Evolutionary conservation across 2,888 invertebrate species (phyloP), one percentile per base, ranked within the genome.

Genomic region (Protonemura montana): DNA sequence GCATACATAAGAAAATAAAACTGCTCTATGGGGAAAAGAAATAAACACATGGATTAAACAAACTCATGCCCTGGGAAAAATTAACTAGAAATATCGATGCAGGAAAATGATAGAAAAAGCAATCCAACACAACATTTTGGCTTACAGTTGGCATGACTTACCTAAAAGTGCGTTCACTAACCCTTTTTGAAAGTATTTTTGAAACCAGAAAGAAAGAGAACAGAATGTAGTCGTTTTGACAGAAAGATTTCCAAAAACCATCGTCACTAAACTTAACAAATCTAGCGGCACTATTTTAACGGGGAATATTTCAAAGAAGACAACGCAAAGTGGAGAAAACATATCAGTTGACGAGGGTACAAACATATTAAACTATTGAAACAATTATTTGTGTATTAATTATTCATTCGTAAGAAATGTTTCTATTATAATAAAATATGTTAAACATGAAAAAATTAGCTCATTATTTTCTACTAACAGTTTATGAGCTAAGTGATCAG

Each of bases 111-210:
- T n/a, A 25, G 78, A 13, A 78, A 78, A 7, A 41, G 3, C 59
- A 3, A 59, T 59, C 59, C 59, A 59, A 59, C 59, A 59, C 59
- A 7, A 59, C 13, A 21, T 10, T 59, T 21, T 41, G n/a, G 77
- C 30, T 27, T 16, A 7, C 13, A 26, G 21, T 28, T 81, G 27
- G 6, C 13, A 16, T 29, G 30, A 84, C 84, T 84, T 84, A 84
- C 84, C 84, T 84, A 84, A 81, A 84, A 59, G 84, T 59, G 26
- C 42, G 84, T 26, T 81, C 81, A 81, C 76, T 84, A 84, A 84
- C 84, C 87, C 87, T 86, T 86, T 86, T 87, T 86, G 85, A 86
- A 86, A 84, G 86, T 86, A 59, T 84, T 84, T 86, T 85, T 86
- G 86, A 81, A 86, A 87, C 86, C 78, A 87, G 87, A 87, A 85